Conservation (phyloP, 1,140 invertebrate genomes). For the Mercenaria mercenaria region DNA sequence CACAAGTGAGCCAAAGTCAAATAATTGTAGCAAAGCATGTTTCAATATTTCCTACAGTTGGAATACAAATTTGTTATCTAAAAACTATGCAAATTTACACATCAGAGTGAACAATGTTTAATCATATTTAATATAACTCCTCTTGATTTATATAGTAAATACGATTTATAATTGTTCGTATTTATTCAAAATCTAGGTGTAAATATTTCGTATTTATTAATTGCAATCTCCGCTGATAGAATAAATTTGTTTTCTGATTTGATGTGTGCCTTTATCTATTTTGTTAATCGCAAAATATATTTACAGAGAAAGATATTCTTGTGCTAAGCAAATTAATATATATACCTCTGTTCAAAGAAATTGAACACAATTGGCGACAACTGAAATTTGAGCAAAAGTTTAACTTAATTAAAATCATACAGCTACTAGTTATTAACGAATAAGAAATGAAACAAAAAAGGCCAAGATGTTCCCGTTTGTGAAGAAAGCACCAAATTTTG, state of each 20-base stretch:
- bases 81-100: conserved; percentile 24
- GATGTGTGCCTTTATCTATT: neutral
- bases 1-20: conserved; percentile 21
- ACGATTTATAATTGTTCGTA: conserved; percentile 5
- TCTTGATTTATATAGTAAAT: conserved; percentile 20
- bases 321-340: conserved; percentile 14
- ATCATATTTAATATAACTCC: conserved; percentile 10
- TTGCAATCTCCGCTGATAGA: neutral
- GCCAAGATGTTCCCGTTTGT: too few relatives aligned
- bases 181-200: conserved; percentile 9
- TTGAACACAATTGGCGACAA: neutral
- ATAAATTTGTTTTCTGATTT: conserved; percentile 30
- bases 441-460: too few relatives aligned
- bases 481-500: too few relatives aligned
- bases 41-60: neutral
- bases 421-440: too few relatives aligned
- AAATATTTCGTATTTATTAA: conserved; percentile 37
- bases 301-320: neutral
- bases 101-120: conserved; percentile 16
- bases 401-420: too few relatives aligned
- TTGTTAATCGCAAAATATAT: conserved; percentile 16
- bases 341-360: neutral
- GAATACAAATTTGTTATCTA: conserved; percentile 2
- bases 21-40: conserved; percentile 20
- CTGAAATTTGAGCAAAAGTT: neutral